Evolutionary conservation across 2,888 invertebrate genomes (phyloP), one percentile per base, ranked within the genome.

Genomic region (Orthosia gothica): DNA sequence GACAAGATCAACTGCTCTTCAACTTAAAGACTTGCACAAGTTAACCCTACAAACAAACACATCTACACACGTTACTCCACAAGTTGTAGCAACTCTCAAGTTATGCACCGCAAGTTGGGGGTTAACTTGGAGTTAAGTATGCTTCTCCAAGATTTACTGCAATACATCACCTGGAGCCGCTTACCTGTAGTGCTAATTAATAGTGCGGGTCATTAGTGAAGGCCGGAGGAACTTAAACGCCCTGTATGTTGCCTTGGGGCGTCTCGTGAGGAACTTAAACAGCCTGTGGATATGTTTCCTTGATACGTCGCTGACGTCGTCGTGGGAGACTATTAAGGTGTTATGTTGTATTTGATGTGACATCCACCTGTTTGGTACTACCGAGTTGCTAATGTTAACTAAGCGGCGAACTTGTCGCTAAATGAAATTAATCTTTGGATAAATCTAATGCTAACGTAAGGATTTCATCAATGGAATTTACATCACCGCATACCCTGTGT

Each of bases 111-210:
- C 49, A 63, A 67, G 62, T 67, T 47, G 49, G 23, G 20, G 55
- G 54, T 23, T 79, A 32, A 77, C 23, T 65, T 81, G 71, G 58
- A 66, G 54, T 47, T 61, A 73, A 69, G 77, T 73, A 45, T 70
- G 52, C 77, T 76, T 50, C 72, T 66, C 49, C 20, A 52, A 67
- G 67, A 40, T 40, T 40, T 9, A 40, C 67, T 61, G 54, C 59
- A 40, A 50, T 78, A 82, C 83, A 66, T 78, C 47, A 62, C 57
- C 47, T 45, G 23, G 50, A 66, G 63, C 65, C 82, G 61, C 70
- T 82, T 77, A 62, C 62, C 69, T 18, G 67, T 61, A 50, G 45
- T 64, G 69, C 52, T 79, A 68, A 73, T 68, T 83, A 73, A 72
- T 49, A 58, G 55, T 50, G 65, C 12, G 68, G 68, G 40, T 62